Conservation (phyloP, 1,140 invertebrate species). For the Brachionus manjavacas region DNA sequence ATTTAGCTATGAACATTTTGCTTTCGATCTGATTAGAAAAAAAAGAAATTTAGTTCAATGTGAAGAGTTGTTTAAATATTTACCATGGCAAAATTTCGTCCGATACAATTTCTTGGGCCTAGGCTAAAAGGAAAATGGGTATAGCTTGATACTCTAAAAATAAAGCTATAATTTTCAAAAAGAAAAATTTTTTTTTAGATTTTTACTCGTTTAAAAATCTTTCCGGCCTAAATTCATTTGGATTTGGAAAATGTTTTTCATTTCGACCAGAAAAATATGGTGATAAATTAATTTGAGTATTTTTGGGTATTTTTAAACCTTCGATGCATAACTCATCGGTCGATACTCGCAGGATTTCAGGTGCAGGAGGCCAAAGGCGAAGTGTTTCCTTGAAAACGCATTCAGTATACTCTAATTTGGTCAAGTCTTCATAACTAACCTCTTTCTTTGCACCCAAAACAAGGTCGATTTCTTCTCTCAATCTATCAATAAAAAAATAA, state of each 20-base stretch:
- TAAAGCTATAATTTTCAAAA: background rate
- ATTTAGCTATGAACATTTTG: slow-evolving; percentile 8
- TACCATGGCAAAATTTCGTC: slow-evolving; percentile 24
- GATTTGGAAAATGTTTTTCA: background rate
- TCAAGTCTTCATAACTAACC: background rate
- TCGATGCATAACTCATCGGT: background rate
- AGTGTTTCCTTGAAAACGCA: slow-evolving; percentile 33
- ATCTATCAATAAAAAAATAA: background rate
- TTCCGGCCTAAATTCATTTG: background rate
- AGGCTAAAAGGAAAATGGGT: background rate
- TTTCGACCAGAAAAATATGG: slow-evolving; percentile 10
- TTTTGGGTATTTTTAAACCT: background rate
- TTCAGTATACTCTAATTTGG: background rate
- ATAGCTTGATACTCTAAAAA: background rate
- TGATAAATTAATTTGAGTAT: slow-evolving; percentile 4
- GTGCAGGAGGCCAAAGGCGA: slow-evolving; percentile 22
- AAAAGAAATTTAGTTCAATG: background rate
- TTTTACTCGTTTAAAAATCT: background rate
- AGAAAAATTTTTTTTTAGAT: background rate
- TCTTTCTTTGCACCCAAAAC: background rate
- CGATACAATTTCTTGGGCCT: slow-evolving; percentile 21
- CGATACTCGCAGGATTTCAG: background rate
- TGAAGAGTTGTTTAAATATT: background rate
- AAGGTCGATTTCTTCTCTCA: slow-evolving; percentile 25
- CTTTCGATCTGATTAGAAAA: background rate